Conservation (phyloP, 2,888 invertebrate species). For the Beris morrisii region DNA sequence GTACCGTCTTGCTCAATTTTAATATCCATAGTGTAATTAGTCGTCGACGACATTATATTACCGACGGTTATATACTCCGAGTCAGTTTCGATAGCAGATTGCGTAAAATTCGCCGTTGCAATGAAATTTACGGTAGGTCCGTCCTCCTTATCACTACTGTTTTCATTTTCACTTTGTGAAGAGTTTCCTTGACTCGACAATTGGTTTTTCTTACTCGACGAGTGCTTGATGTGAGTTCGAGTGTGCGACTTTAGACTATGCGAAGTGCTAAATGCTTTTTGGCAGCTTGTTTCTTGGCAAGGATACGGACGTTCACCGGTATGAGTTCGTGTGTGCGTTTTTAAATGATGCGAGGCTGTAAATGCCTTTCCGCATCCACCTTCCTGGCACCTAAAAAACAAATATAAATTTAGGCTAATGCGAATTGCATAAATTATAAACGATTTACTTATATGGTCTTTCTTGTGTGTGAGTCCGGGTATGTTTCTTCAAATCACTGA, state of each 20-base stretch:
- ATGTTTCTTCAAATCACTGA: conserved; percentile 94
- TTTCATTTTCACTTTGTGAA: conserved; percentile 23
- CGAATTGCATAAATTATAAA: conserved; percentile 14
- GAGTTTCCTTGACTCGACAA: not conserved
- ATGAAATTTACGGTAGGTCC: conserved; percentile 2
- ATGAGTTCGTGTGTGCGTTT: conserved; percentile 77
- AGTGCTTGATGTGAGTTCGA: conserved; percentile 68
- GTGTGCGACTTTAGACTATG: conserved; percentile 81
- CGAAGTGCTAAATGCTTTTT: conserved; percentile 79
- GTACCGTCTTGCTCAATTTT: not conserved
- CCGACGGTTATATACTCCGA: conserved; percentile 32
- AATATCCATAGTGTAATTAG: not conserved
- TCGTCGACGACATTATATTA: conserved; percentile 15
- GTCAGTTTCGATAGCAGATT: conserved; percentile 23
- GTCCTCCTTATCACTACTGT: conserved; percentile 16
- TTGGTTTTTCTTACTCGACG: conserved; percentile 33
- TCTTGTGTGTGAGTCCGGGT: conserved; percentile 90
- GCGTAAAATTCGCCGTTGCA: conserved; percentile 26
- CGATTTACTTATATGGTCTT: conserved; percentile 75
- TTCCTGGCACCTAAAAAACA: conserved; percentile 67
- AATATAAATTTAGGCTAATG: not conserved
- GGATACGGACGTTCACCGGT: conserved; percentile 80
- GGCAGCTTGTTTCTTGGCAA: conserved; percentile 69
- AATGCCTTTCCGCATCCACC: conserved; percentile 90
- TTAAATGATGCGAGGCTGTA: conserved; percentile 90